Evolutionary conservation across 2,888 invertebrate genomes (phyloP), one percentile per base, ranked within the genome.

Genomic region (Apodemia hepburni): DNA sequence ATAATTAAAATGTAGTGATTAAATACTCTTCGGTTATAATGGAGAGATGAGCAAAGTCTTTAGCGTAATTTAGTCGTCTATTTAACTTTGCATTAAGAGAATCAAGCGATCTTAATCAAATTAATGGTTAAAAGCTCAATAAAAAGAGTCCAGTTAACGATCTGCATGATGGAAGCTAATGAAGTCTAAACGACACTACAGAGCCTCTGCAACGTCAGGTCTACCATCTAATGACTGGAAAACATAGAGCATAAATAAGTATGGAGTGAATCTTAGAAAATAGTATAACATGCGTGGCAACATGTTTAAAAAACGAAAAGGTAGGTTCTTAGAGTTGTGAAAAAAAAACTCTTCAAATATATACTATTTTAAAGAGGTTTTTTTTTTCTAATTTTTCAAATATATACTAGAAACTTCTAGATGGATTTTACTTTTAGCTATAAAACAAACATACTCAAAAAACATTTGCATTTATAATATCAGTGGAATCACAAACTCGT

Each of bases 171-270:
- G 51, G 51, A 51, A 51, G 51, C 51, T 51, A 51, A 51, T 51
- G 51, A 51, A 51, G 51, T 51, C 51, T 51, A 51, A 51, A 51
- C 51, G 51, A 51, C 51, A 51, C 51, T 51, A 51, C 51, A 51
- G 22, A 51, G 51, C 27, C 51, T 22, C 27, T 22, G 51, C 18
- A 51, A 27, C 51, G 51, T 54, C 54, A 54, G 54, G 27, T 54
- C 22, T 5, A 54, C 54, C 54, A 54, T 54, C 54, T 54, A 54
- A 54, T 54, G 54, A 54, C 27, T 54, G 27, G 15, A 27, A 54
- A 9, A 4, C 54, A 22, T 15, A 27, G 54, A 54, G 54, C 54
- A 27, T 54, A 18, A 5, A 11, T 27, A 15, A 22, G 42, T 54
- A 12, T 54, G 15, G 54, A 54, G 27, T 54, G 12, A 11, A 51